Base-by-base conservation (phyloP, 2,113 vertebrate genomes). In the Atractosteus spatula region DNA sequence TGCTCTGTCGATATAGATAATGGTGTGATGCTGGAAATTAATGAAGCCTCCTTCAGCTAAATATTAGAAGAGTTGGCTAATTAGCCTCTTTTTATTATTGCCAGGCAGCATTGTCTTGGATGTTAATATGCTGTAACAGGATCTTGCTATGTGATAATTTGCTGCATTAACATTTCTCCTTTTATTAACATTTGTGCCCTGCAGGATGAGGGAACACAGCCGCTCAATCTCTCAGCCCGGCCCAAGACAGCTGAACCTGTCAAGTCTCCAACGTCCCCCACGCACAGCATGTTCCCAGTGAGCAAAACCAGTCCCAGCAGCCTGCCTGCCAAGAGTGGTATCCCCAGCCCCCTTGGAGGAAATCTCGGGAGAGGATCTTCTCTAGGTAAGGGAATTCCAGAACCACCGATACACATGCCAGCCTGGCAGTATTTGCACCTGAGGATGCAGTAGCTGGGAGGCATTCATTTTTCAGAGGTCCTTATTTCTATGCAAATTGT, bases 161-260 rank as follows among this genome's bases (percentile, higher is more conserved):
- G 78, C 83, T 83, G 89, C 88, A 82, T 93, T 94, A 93, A 91
- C 91, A 91, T 93, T 92, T 78, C 77, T 80, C 42, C 68, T 29
- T 71, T 71, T 47, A 71, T 45, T 62, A 54, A 41, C 11, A 59
- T 62, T 51, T 71, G 47, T 45, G 8, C 88, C 82, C 85, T 77
- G 66, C 80, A 99, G 97, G 97, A 99, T 88, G 97, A 99, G 89
- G 94, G 95, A 84, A 94, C 95, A 59, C 97, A 99, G 92, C 97
- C 97, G 13, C 93, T 99, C 88, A 99, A 99, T 87, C 93, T 99
- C 78, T 99, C 97, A 73, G 94, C 97, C 76, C 82, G 97, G 87
- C 97, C 96, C 80, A 99, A 99, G 92, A 99, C 94, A 66, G 92
- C 92, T 7, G 97, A 99, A 74, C 87, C 94, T 68, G 86, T 97